Conservation (phyloP, 2,113 vertebrate species). For the Mastomys natalensis region DNA sequence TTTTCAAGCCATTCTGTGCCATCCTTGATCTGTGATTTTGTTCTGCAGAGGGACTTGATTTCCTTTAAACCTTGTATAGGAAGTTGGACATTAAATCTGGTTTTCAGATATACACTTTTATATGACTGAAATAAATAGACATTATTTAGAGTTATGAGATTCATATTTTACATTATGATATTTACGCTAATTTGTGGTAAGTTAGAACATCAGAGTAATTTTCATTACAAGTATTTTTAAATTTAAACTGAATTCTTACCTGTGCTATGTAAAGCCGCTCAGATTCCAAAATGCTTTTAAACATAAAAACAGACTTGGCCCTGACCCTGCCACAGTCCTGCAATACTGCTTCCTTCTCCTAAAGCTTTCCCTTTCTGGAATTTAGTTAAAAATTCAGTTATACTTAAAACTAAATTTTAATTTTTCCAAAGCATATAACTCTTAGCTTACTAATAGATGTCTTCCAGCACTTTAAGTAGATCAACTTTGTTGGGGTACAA, state of each 20-base stretch:
- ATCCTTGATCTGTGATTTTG: neutral
- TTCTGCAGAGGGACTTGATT: neutral
- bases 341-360: neutral
- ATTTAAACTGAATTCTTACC: conserved; percentile 32
- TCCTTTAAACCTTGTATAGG: neutral
- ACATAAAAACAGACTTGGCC: neutral
- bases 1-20: neutral
- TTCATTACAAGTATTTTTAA: conserved; percentile 1
- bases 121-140: conserved; percentile 44
- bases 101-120: neutral
- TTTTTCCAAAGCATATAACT: neutral
- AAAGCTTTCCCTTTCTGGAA: conserved; percentile 19
- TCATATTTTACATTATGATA: neutral
- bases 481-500: neutral
- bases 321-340: neutral
- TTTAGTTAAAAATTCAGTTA: conserved; percentile 17
- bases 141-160: neutral
- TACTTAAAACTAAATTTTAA: neutral
- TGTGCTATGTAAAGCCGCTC: neutral
- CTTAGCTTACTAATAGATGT: neutral
- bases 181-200: neutral
- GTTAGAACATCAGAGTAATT: neutral
- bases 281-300: conserved; percentile 50
- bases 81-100: neutral
- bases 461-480: neutral